Evolutionary conservation across 2,113 vertebrate species (phyloP).

Genomic region (Dunckerocampus dactyliophorus): DNA sequence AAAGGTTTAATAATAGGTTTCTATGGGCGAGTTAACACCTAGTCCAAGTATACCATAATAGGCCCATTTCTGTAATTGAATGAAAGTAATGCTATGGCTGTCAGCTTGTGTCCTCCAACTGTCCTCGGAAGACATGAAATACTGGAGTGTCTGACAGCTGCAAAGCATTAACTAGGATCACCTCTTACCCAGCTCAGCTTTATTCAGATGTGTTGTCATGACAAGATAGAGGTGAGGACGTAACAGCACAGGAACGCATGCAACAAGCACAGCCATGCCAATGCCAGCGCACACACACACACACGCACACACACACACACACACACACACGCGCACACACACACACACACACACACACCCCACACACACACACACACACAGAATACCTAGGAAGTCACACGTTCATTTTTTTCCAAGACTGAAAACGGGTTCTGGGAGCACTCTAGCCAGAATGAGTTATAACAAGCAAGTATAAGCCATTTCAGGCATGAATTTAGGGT

Average conservation of each 20-base stretch:
- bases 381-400: background rate
- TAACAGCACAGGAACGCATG: conserved; percentile 44
- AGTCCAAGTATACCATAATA: background rate
- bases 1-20: background rate
- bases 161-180: conserved; percentile 58
- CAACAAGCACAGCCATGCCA: conserved; percentile 3
- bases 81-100: conserved; percentile 5
- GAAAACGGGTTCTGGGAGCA: background rate
- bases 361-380: conserved; percentile 18
- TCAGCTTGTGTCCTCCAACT: conserved; percentile 43
- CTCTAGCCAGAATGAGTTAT: background rate
- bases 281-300: conserved; percentile 9
- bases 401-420: background rate
- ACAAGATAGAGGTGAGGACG: conserved; percentile 39
- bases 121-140: conserved; percentile 37
- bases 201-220: conserved; percentile 57
- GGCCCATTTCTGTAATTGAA: background rate
- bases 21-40: background rate
- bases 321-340: conserved; percentile 13
- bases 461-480: background rate
- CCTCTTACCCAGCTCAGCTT: conserved; percentile 33
- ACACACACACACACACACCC: conserved; percentile 10
- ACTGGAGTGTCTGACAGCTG: conserved; percentile 60
- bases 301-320: conserved; percentile 7
- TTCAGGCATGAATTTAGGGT: background rate